Evolutionary conservation across 2,797 vertebrate species (phyloP), one percentile per base, ranked within the genome.

Genomic region (Melanotaenia trifasciata): DNA sequence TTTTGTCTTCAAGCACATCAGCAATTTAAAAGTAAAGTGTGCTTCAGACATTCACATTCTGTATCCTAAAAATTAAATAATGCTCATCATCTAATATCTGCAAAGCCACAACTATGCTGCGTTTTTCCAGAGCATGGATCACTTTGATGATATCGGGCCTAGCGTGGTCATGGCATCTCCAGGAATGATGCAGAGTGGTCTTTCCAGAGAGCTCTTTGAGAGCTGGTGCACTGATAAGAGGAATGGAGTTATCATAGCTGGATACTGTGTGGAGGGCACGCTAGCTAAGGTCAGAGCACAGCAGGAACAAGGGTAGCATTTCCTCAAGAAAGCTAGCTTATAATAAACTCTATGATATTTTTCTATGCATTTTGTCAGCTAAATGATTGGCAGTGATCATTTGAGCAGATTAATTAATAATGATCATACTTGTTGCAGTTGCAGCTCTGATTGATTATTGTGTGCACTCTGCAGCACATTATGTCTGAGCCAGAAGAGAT

Each of bases 181-280:
- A 0, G 98, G 97, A 69, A 99, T 99, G 97, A 98, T 99, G 97
- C 97, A 99, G 90, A 99, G 97, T 2, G 98, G 98, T 0, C 93
- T 99, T 3, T 98, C 97, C 84, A 94, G 97, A 64, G 97, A 99
- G 90, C 84, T 99, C 63, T 98, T 99, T 79, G 97, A 99, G 87
- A 99, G 98, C 92, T 99, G 97, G 97, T 99, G 97, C 89, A 99
- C 97, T 0, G 98, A 99, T 70, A 99, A 99, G 89, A 96, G 97
- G 81, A 99, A 99, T 0, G 98, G 97, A 0, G 97, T 99, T 62
- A 98, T 99, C 83, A 99, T 99, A 24, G 98, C 97, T 0, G 97
- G 97, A 26, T 99, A 98, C 92, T 99, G 97, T 0, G 97, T 99
- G 3, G 98, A 99, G 86, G 97, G 97, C 61, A 99, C 97, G 0